Percentiles rank a stretch among this genome's conserved stretches.
phyloP scores from a whole-genome alignment of 2,888 invertebrate genomes.

The Apeira syringaria region DNA sequence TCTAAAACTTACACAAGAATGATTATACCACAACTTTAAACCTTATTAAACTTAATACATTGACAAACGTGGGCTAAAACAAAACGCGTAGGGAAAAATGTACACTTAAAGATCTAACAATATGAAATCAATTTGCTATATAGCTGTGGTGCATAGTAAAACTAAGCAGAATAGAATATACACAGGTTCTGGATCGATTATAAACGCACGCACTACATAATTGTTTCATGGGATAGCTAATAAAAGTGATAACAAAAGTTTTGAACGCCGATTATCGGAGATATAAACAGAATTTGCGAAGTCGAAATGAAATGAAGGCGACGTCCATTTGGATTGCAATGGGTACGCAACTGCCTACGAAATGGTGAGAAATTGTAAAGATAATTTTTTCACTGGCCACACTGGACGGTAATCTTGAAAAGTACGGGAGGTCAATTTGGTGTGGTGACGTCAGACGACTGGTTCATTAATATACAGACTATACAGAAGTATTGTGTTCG shows the following conservation, averaged over 20 bases:
- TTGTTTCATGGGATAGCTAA: slow-evolving; percentile 59
- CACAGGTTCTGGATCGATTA: slow-evolving; percentile 56
- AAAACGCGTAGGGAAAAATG: slow-evolving; percentile 33
- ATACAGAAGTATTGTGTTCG: no score
- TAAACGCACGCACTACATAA: slow-evolving; percentile 71
- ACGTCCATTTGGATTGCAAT: slow-evolving; percentile 78
- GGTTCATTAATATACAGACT: no score
- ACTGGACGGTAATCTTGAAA: slow-evolving; percentile 36
- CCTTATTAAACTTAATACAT: slow-evolving; percentile 38
- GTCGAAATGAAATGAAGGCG: slow-evolving; percentile 57
- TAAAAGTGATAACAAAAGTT: slow-evolving; percentile 79
- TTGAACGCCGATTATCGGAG: slow-evolving; percentile 73
- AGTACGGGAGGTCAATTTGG: slow-evolving; percentile 26
- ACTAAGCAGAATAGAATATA: slow-evolving; percentile 54
- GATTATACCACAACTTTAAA: slow-evolving; percentile 44
- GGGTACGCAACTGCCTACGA: slow-evolving; percentile 76
- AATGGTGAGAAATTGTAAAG: slow-evolving; percentile 67
- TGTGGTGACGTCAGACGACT: slow-evolving; percentile 23
- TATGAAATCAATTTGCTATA: slow-evolving; percentile 35
- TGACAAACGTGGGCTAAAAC: slow-evolving; percentile 37
- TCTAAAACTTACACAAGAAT: slow-evolving; percentile 53
- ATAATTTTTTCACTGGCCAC: slow-evolving; percentile 71
- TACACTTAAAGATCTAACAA: slow-evolving; percentile 27
- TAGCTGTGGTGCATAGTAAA: slow-evolving; percentile 45
- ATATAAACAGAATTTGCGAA: slow-evolving; percentile 80